Conservation (phyloP, 2,888 invertebrate species). For the Amphipoea oculea region DNA sequence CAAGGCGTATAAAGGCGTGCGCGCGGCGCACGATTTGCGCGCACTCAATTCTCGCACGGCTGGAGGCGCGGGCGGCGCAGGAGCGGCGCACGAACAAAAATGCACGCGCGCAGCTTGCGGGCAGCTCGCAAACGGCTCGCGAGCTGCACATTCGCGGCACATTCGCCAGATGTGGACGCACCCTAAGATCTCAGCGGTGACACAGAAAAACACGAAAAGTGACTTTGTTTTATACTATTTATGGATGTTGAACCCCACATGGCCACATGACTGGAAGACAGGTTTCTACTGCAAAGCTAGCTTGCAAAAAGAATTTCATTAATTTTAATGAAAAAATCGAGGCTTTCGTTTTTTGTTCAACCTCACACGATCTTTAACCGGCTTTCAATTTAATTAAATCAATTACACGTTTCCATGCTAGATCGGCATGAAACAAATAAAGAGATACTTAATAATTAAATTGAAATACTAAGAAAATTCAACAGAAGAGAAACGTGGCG, state of each 20-base stretch:
- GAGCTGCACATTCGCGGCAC: no score
- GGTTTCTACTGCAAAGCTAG: conserved; percentile 55
- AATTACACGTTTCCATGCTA: conserved; percentile 3
- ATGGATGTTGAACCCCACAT: not conserved
- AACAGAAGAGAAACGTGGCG: conserved; percentile 30
- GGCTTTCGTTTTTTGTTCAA: not conserved
- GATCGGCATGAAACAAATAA: conserved; percentile 9
- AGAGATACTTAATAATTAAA: conserved; percentile 19
- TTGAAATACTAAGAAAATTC: conserved; percentile 33
- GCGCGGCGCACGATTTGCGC: no score
- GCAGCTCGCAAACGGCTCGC: no score
- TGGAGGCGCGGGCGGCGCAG: no score
- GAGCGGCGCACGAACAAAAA: no score
- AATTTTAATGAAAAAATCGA: not conserved
- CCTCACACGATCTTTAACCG: not conserved
- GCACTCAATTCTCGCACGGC: no score
- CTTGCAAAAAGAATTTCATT: not conserved
- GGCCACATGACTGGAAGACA: conserved; percentile 52
- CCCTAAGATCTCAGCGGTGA: not conserved
- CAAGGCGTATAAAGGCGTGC: no score
- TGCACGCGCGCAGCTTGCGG: no score
- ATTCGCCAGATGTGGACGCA: no score
- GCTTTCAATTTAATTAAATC: conserved; percentile 23
- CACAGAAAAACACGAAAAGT: not conserved
- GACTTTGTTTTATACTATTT: not conserved